These are phyloP conservation scores for Sebastes dallii DNA, from an alignment of 2,797 vertebrate species.

Conservation along the genomic window DNA sequence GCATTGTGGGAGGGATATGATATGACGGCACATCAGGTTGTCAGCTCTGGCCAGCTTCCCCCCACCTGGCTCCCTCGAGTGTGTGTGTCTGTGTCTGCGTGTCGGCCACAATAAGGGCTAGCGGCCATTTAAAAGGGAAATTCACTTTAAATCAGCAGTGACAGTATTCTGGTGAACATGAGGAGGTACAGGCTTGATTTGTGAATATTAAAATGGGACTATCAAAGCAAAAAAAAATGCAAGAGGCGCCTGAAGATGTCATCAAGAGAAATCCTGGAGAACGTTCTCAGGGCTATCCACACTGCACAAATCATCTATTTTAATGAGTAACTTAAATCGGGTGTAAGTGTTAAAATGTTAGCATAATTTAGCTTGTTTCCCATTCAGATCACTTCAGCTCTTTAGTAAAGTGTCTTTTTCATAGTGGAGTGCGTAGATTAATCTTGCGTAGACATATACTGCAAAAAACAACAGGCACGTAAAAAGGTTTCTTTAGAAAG, in stretches of 20 bases:
- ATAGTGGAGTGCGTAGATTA: background rate
- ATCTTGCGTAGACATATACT: background rate
- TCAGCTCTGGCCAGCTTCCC: constrained; percentile 60
- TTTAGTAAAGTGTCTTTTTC: background rate
- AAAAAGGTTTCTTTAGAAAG: background rate
- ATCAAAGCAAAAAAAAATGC: constrained; percentile 30
- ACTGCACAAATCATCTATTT: constrained; percentile 39
- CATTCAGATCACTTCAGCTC: constrained; percentile 4
- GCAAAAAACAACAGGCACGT: background rate
- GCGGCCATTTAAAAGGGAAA: constrained; percentile 58
- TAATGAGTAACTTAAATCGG: constrained; percentile 31
- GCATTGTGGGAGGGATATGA: constrained; percentile 74
- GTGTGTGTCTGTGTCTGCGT: background rate
- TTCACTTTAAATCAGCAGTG: constrained; percentile 57
- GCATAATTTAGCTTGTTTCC: background rate
- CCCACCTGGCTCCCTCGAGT: constrained; percentile 24
- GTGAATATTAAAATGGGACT: constrained; percentile 57
- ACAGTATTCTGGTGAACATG: constrained; percentile 33
- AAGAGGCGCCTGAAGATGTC: constrained; percentile 36
- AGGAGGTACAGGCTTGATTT: constrained; percentile 48
- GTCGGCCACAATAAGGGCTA: constrained; percentile 26
- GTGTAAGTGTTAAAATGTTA: background rate
- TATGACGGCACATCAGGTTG: constrained; percentile 73
- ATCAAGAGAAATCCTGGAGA: constrained; percentile 35
- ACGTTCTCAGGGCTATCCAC: constrained; percentile 10